Base-by-base conservation (phyloP, 2,888 invertebrate species). In the Epicampocera succincta region DNA sequence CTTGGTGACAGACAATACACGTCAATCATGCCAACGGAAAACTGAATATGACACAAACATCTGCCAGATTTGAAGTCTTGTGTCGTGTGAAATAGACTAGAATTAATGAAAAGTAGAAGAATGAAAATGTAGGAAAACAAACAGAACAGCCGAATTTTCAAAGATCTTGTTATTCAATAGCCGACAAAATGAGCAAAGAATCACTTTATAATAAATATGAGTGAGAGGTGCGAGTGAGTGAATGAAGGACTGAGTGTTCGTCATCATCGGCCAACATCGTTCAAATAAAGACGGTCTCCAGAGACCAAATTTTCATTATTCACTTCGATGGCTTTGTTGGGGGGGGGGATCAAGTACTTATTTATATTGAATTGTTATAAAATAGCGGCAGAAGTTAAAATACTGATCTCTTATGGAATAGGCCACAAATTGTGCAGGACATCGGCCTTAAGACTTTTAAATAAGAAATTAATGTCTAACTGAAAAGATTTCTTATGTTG, bases 51-150 rank as follows among this genome's bases (percentile, higher is more conserved):
- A 60, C 44, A 60, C 40, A 60, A 38, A 65, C 75, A 75, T 68
- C 75, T 75, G 75, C 52, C 75, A 75, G 75, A 75, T 75, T 60
- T 68, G 25, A 25, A 25, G 25, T 25, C 2, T 5, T 65, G 21
- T 72, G 33, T 48, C 17, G 15, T 3, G 21, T 1, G 2, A 38
- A 63, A 38, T 25, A 66, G 66, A 56, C 48, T 66, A 17, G 15
- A 38, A 12, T 12, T 48, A 19, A 50, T 15, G 40, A 54, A 29
- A 13, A 33, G n/a, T n/a, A n/a, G n/a, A n/a, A n/a, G n/a, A n/a
- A 21, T 5, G 29, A 63, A 52, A 21, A 65, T 13, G 19, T 8
- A 38, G 65, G 5, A 42, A 56, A 68, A 60, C 15, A 44, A 68
- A 33, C 44, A 61, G 61, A 21, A 50, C 4, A 61, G 38, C 8